These are phyloP conservation scores for Catajapyx aquilonaris DNA, from an alignment of 1,140 invertebrate genomes.

Conservation along the genomic window DNA sequence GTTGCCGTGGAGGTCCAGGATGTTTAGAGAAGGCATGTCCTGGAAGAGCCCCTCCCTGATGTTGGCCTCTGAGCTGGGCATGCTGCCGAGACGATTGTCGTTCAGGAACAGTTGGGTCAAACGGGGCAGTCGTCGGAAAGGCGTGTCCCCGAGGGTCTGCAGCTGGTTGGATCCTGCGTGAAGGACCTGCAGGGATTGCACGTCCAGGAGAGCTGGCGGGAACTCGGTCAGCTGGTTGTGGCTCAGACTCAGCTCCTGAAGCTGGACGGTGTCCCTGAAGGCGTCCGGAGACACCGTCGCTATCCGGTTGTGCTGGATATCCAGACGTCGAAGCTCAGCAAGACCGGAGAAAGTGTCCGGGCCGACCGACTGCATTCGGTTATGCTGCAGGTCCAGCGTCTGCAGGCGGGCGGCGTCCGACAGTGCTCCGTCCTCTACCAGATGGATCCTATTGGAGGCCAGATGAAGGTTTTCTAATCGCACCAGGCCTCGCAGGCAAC, in stretches of 20 bases:
- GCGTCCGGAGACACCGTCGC: constrained; percentile 41
- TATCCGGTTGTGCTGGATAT: constrained; percentile 51
- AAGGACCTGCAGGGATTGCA: constrained; percentile 12
- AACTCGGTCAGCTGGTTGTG: constrained; percentile 51
- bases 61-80: constrained; percentile 13
- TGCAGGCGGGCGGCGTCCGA: constrained; percentile 46
- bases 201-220: constrained; percentile 13
- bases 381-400: constrained; percentile 50
- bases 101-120: constrained; percentile 16
- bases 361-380: constrained; percentile 42
- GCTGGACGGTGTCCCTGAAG: constrained; percentile 36
- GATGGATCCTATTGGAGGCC: constrained; percentile 48
- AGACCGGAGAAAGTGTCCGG: constrained; percentile 40
- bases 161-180: constrained; percentile 18
- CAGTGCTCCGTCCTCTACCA: constrained; percentile 44
- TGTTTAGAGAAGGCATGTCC: constrained; percentile 41
- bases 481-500: constrained; percentile 22
- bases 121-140: constrained; percentile 12
- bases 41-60: constrained; percentile 43
- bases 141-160: constrained; percentile 13
- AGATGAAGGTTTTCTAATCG: constrained; percentile 49
- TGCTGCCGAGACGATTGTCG: constrained; percentile 14
- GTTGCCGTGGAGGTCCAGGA: constrained; percentile 59
- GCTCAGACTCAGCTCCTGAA: constrained; percentile 49
- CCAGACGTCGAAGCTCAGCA: constrained; percentile 37